Evolutionary conservation across 2,888 invertebrate species (phyloP).

Genomic region (Bembecia ichneumoniformis): DNA sequence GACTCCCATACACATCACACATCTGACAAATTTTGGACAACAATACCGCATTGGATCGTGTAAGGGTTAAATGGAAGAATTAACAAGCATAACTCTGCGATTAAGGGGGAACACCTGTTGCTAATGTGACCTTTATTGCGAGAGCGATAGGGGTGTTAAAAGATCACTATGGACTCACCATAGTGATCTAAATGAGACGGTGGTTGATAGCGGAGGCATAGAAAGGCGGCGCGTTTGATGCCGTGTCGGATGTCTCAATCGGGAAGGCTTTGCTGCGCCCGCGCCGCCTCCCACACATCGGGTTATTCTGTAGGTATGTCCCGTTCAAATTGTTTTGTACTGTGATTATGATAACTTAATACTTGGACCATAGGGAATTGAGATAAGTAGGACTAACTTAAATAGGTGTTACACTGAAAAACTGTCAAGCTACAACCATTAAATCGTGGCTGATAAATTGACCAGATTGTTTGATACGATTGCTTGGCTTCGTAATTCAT

Average conservation of each 20-base stretch:
- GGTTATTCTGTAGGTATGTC: conserved; percentile 11
- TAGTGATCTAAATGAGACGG: conserved; percentile 19
- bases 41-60: conserved; percentile 50
- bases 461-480: too few relatives aligned
- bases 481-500: too few relatives aligned
- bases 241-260: conserved; percentile 67
- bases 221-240: conserved; percentile 62
- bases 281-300: conserved; percentile 41
- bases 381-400: too few relatives aligned
- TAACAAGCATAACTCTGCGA: conserved; percentile 20
- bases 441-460: too few relatives aligned
- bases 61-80: conserved; percentile 58
- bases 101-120: conserved; percentile 3
- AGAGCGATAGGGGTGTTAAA: conserved; percentile 6
- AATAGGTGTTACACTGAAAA: too few relatives aligned
- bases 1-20: conserved; percentile 44
- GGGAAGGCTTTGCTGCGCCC: conserved; percentile 22
- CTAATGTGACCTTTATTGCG: conserved; percentile 18
- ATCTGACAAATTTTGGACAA: conserved; percentile 68
- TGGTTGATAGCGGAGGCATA: conserved; percentile 53
- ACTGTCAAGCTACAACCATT: too few relatives aligned
- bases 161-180: conserved; percentile 7
- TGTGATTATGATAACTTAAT: not conserved
- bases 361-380: too few relatives aligned
- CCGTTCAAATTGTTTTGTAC: not conserved